Evolutionary conservation across 1,140 invertebrate genomes (phyloP).

Genomic region (Diachasmimorpha longicaudata): DNA sequence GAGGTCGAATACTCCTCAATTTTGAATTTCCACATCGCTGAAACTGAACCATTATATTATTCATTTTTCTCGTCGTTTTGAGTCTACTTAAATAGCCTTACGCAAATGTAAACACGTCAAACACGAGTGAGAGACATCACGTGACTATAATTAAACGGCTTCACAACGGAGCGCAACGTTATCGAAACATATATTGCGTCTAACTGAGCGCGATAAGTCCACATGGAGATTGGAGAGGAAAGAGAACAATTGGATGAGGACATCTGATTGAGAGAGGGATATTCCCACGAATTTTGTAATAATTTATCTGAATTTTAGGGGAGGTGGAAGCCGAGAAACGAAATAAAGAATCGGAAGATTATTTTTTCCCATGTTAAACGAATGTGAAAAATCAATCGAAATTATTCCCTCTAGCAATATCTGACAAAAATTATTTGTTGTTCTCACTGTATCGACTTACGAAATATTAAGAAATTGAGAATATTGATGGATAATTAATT

Average conservation of each 20-base stretch:
- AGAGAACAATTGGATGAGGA: not conserved
- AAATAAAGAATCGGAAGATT: too few species aligned
- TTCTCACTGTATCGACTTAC: too few species aligned
- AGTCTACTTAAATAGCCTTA: not conserved
- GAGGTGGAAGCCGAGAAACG: not conserved
- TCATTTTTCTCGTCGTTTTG: not conserved
- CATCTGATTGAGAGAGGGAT: not conserved
- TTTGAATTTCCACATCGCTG: not conserved
- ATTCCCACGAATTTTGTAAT: not conserved
- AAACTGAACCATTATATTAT: not conserved
- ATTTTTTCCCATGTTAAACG: too few species aligned
- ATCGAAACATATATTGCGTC: conserved; percentile 19
- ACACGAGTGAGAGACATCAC: not conserved
- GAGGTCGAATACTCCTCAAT: not conserved
- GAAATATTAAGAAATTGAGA: too few species aligned
- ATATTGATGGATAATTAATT: too few species aligned
- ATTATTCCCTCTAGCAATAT: too few species aligned
- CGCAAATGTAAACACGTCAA: not conserved
- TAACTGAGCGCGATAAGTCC: not conserved
- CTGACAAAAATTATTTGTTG: too few species aligned
- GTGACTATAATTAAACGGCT: conserved; percentile 21
- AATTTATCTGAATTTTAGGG: not conserved
- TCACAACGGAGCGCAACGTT: conserved; percentile 17
- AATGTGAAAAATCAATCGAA: too few species aligned
- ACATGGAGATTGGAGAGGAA: not conserved